Evolutionary conservation across 2,888 invertebrate species (phyloP).

Genomic region (Microctonus aethiopoides): DNA sequence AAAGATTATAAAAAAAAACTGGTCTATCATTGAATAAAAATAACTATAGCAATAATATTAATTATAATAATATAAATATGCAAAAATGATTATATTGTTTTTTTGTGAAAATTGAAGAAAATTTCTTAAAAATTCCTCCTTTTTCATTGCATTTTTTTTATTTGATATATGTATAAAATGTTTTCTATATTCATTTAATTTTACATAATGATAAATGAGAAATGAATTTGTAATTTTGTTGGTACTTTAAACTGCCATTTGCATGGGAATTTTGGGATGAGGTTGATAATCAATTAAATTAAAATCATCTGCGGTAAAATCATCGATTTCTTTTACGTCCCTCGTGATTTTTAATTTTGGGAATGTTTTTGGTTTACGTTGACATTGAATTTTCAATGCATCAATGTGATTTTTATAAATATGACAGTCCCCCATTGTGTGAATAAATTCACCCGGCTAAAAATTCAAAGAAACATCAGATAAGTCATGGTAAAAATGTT

Average conservation of each 20-base stretch:
- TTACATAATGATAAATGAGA: too few relatives aligned
- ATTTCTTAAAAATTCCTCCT: too few relatives aligned
- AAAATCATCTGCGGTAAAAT: conserved; percentile 89
- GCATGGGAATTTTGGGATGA: conserved; percentile 90
- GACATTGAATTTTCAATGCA: conserved; percentile 82
- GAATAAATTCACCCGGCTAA: conserved; percentile 92
- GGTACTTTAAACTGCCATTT: conserved; percentile 82
- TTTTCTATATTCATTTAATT: too few relatives aligned
- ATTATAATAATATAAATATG: too few relatives aligned
- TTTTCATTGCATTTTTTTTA: too few relatives aligned
- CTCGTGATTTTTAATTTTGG: conserved; percentile 84
- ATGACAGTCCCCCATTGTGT: conserved; percentile 95
- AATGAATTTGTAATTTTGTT: too few relatives aligned
- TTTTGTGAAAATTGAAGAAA: too few relatives aligned
- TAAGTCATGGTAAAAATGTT: not conserved
- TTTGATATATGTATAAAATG: too few relatives aligned
- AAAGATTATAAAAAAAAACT: not conserved
- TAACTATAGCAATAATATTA: not conserved
- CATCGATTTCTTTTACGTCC: conserved; percentile 81
- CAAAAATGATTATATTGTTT: too few relatives aligned
- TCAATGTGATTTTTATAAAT: conserved; percentile 92
- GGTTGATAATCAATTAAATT: conserved; percentile 86
- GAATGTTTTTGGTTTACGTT: conserved; percentile 83
- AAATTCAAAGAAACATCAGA: not conserved
- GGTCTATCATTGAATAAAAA: not conserved